Evolutionary conservation across 2,888 invertebrate genomes (phyloP).

Genomic region (Drosophila greeni): DNA sequence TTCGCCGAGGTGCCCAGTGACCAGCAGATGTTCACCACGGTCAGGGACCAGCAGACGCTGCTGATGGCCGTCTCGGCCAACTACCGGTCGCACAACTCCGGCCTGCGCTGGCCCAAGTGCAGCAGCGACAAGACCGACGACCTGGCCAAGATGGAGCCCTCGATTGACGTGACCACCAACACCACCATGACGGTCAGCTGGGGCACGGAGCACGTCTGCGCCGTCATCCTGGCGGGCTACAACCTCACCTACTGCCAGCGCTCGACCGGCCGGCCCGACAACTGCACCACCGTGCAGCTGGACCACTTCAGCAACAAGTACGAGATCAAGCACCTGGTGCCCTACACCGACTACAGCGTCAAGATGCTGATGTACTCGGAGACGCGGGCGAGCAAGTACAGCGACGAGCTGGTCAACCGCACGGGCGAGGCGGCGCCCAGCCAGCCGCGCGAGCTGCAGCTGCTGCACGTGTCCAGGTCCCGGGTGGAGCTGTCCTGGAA

Average conservation of each 20-base stretch:
- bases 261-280: constrained; percentile 50
- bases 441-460: constrained; percentile 77
- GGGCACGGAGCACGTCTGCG: constrained; percentile 88
- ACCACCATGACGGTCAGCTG: constrained; percentile 84
- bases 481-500: constrained; percentile 79
- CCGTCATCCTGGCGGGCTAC: constrained; percentile 86
- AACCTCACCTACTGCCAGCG: constrained; percentile 85
- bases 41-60: constrained; percentile 80
- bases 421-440: constrained; percentile 85
- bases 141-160: constrained; percentile 74
- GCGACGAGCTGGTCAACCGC: constrained; percentile 82
- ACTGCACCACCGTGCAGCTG: constrained; percentile 53
- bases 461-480: constrained; percentile 36
- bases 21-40: constrained; percentile 75
- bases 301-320: constrained; percentile 75
- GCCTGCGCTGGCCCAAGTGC: constrained; percentile 91
- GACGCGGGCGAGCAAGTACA: constrained; percentile 81
- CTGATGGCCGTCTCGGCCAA: constrained; percentile 90
- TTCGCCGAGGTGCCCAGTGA: constrained; percentile 80
- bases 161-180: constrained; percentile 54
- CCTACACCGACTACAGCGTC: constrained; percentile 87
- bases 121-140: constrained; percentile 72
- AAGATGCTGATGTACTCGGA: constrained; percentile 83
- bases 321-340: constrained; percentile 83
- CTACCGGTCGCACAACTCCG: constrained; percentile 84